A percentile compares a stretch with the other conserved stretches of the same genome.
Conservation (phyloP, 2,113 vertebrate genomes). For the Ameiurus melas region DNA sequence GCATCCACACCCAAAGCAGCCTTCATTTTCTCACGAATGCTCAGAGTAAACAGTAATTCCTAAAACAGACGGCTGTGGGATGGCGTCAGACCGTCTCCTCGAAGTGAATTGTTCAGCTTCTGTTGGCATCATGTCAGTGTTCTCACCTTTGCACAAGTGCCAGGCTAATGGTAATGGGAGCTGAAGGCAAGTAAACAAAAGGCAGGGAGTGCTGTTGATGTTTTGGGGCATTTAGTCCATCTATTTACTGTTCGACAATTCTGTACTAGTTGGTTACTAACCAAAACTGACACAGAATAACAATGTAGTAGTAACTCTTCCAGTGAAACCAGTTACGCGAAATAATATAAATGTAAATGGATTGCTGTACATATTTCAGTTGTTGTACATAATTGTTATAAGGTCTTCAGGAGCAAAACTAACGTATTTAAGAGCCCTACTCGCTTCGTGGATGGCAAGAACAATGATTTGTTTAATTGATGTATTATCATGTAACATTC, state of each 20-base stretch:
- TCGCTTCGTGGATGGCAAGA: not conserved
- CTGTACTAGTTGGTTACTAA: not conserved
- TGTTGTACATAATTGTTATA: not conserved
- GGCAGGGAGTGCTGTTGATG: not conserved
- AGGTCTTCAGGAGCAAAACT: not conserved
- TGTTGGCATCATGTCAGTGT: conserved; percentile 22
- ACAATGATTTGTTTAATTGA: not conserved
- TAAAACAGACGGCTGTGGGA: conserved; percentile 11
- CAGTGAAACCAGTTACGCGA: not conserved
- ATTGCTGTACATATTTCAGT: not conserved
- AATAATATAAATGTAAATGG: not conserved
- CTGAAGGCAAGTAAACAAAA: conserved; percentile 2
- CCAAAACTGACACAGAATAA: not conserved
- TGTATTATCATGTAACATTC: not conserved
- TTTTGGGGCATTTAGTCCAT: not conserved
- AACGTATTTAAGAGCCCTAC: not conserved
- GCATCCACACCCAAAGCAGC: conserved; percentile 26
- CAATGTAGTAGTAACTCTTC: not conserved
- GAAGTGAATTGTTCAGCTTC: not conserved
- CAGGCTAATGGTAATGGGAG: not conserved
- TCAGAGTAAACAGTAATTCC: conserved; percentile 52
- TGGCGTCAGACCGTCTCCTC: conserved; percentile 44
- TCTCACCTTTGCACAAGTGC: conserved; percentile 5
- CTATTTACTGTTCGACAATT: not conserved
- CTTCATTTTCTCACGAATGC: conserved; percentile 37